phyloP scores from a whole-genome alignment of 2,797 vertebrate genomes.

The Gambusia yucatana region DNA sequence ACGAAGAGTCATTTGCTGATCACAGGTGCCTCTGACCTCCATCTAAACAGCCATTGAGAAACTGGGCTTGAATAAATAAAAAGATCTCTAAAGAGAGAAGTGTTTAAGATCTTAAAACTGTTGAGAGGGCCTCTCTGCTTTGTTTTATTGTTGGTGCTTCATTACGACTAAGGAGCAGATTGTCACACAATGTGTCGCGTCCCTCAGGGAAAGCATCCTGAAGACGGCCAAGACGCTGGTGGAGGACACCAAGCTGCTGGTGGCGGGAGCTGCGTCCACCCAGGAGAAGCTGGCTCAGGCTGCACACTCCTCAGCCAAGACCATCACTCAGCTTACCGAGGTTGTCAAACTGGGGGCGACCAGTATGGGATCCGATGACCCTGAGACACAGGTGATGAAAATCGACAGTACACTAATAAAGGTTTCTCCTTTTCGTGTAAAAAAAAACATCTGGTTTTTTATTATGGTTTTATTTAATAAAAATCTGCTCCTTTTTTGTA shows the following conservation, averaged over 20 bases:
- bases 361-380: conserved; percentile 95
- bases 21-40: conserved; percentile 86
- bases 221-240: conserved; percentile 98
- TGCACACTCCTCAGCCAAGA: conserved; percentile 95
- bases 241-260: conserved; percentile 96
- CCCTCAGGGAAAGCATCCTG: conserved; percentile 93
- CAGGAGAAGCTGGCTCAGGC: conserved; percentile 97
- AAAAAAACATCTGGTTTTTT: not conserved
- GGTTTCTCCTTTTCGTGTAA: not conserved
- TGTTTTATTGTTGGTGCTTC: conserved; percentile 26
- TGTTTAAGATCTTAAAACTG: not conserved
- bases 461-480: conserved; percentile 16
- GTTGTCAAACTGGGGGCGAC: conserved; percentile 96
- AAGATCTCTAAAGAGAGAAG: not conserved
- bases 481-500: conserved; percentile 23
- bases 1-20: conserved; percentile 96
- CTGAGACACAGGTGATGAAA: conserved; percentile 92
- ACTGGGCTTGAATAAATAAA: not conserved
- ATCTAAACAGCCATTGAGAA: not conserved
- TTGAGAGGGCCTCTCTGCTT: conserved; percentile 18
- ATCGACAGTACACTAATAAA: not conserved
- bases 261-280: conserved; percentile 84
- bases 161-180: conserved; percentile 46
- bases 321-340: conserved; percentile 97
- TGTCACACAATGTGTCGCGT: conserved; percentile 51